phyloP scores from a whole-genome alignment of 2,113 vertebrate genomes.

The Callopanchax toddi region DNA sequence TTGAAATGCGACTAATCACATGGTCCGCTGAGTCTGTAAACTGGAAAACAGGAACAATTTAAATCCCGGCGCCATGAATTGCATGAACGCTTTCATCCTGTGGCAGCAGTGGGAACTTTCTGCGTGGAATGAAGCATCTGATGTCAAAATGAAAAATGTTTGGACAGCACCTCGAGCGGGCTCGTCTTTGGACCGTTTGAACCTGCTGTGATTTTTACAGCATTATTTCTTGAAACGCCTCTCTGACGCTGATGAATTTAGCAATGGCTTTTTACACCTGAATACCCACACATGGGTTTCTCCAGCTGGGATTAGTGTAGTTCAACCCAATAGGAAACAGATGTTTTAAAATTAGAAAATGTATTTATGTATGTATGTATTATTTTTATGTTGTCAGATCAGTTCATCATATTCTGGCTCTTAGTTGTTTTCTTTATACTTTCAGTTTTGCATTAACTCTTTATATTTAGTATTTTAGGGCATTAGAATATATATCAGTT shows the following conservation, averaged over 20 bases:
- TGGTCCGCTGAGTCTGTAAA: conserved; percentile 46
- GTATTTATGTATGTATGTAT: too few relatives aligned
- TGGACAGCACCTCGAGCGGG: conserved; percentile 31
- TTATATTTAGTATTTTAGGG: too few relatives aligned
- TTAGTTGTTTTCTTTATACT: too few relatives aligned
- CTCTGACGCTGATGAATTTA: conserved; percentile 5
- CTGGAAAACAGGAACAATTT: conserved; percentile 34
- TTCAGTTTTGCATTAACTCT: too few relatives aligned
- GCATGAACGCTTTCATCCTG: conserved; percentile 6
- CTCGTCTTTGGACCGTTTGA: conserved; percentile 44
- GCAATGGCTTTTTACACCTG: conserved; percentile 18
- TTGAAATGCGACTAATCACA: conserved; percentile 44
- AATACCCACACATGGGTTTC: not conserved
- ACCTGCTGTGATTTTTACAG: conserved; percentile 52
- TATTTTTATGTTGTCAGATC: too few relatives aligned
- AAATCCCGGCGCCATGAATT: not conserved
- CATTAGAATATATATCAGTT: too few relatives aligned
- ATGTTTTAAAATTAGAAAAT: too few relatives aligned
- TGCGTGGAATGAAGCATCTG: conserved; percentile 34
- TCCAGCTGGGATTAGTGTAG: not conserved
- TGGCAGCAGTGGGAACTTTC: conserved; percentile 5
- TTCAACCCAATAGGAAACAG: not conserved
- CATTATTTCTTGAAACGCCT: conserved; percentile 17
- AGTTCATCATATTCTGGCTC: too few relatives aligned
- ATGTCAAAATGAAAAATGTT: conserved; percentile 49